Conservation (phyloP, 2,797 vertebrate species). For the Linurgus olivaceus region DNA sequence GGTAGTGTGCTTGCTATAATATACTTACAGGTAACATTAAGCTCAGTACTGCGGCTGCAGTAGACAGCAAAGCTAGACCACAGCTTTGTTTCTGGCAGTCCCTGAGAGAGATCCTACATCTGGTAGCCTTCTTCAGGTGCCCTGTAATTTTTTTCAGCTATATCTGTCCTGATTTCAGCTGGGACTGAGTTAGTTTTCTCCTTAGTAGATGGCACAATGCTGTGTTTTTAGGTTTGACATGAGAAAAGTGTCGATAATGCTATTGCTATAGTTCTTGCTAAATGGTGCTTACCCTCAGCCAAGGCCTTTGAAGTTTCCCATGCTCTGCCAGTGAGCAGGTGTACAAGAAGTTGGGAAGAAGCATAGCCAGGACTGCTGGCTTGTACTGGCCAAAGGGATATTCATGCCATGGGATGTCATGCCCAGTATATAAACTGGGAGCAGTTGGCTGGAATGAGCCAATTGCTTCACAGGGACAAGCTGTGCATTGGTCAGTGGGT, state of each 20-base stretch:
- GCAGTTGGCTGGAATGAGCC: neutral
- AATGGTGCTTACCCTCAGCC: neutral
- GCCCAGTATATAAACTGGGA: neutral
- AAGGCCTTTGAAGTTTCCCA: neutral
- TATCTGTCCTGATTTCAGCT: neutral
- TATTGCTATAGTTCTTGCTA: neutral
- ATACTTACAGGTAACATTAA: neutral
- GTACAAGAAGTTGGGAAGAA: neutral
- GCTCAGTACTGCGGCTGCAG: neutral
- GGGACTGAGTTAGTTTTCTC: neutral
- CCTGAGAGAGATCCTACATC: neutral
- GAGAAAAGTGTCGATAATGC: neutral
- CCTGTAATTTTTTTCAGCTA: neutral
- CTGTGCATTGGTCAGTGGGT: neutral
- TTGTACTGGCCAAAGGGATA: neutral
- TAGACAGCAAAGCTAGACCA: neutral
- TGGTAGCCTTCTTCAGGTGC: neutral
- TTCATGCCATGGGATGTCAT: neutral
- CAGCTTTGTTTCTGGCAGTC: neutral
- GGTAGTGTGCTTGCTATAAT: neutral
- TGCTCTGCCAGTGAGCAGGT: neutral
- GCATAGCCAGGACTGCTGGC: neutral
- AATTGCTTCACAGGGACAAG: accelerated
- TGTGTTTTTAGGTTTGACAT: neutral
- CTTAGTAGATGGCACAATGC: neutral